Evolutionary conservation across 2,888 invertebrate species (phyloP).

Genomic region (Molorchus minor): DNA sequence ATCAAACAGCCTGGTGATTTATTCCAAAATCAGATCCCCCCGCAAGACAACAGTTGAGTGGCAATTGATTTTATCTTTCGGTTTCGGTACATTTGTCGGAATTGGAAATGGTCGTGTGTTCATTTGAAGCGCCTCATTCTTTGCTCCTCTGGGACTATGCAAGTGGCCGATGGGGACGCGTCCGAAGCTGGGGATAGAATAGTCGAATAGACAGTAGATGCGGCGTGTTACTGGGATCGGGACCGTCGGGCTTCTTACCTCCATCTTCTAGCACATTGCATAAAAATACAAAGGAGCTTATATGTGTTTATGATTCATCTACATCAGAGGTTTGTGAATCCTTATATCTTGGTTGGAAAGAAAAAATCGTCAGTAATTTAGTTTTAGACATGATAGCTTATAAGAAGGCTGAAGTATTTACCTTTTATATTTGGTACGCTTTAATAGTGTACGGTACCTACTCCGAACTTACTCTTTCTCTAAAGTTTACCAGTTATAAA

Average conservation of each 20-base stretch:
- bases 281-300: too few relatives aligned
- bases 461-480: too few relatives aligned
- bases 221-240: neutral
- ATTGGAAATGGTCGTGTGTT: conserved; percentile 51
- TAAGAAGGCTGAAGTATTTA: too few relatives aligned
- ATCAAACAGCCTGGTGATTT: conserved; percentile 50
- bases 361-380: too few relatives aligned
- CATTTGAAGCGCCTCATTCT: conserved; percentile 48
- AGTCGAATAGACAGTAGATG: conserved; percentile 22
- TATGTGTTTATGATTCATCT: too few relatives aligned
- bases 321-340: too few relatives aligned
- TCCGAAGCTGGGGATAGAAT: conserved; percentile 8
- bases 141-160: conserved; percentile 37
- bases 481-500: too few relatives aligned
- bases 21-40: conserved; percentile 52
- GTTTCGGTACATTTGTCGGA: conserved; percentile 54
- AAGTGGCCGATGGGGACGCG: conserved; percentile 43
- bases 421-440: too few relatives aligned
- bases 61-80: conserved; percentile 57
- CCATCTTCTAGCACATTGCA: conserved; percentile 55
- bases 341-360: too few relatives aligned
- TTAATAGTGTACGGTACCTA: too few relatives aligned
- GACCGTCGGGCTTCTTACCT: conserved; percentile 46
- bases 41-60: conserved; percentile 50
- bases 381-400: too few relatives aligned